Evolutionary conservation across 2,888 invertebrate species (phyloP), one percentile per base, ranked within the genome.

Genomic region (Carterocephalus palaemon): DNA sequence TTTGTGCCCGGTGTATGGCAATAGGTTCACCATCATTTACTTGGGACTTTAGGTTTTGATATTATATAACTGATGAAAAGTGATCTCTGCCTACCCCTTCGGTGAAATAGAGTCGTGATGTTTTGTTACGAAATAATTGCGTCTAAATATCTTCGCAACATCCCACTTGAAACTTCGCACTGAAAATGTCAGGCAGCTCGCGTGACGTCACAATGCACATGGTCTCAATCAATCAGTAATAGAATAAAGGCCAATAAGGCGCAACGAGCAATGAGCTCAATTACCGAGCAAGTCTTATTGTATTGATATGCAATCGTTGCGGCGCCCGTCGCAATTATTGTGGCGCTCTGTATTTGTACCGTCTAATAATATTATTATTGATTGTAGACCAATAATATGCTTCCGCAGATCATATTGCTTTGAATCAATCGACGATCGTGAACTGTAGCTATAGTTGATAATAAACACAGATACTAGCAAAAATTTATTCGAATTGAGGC

Each of bases 231-330:
- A 64, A 55, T 49, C 43, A 47, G 54, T 79, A 79, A 79, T 67
- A 64, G 63, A 80, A 82, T 80, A 80, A 78, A 68, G 61, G 57
- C 66, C 76, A 79, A 78, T 75, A 72, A 67, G 62, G 56, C 56
- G 61, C 50, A 46, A 55, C 57, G 52, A 54, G 54, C 77, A 77
- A 76, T 76, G 68, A 67, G 74, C 67, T 72, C 83, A 80, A 80
- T 84, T 77, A 83, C 71, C 57, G 53, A 71, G 65, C 56, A 59
- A 64, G 36, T 47, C 49, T 53, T 58, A 60, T 64, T 60, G 64
- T 74, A 82, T 82, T 77, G 78, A 79, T 74, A 82, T 78, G 78
- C 78, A 78, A 79, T 79, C 67, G 66, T 53, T 50, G 54, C 62
- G 79, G 77, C 82, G 80, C 79, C 81, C 60, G 60, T 53, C 59